Evolutionary conservation across 2,888 invertebrate genomes (phyloP).

Genomic region (Oscheius sp.): DNA sequence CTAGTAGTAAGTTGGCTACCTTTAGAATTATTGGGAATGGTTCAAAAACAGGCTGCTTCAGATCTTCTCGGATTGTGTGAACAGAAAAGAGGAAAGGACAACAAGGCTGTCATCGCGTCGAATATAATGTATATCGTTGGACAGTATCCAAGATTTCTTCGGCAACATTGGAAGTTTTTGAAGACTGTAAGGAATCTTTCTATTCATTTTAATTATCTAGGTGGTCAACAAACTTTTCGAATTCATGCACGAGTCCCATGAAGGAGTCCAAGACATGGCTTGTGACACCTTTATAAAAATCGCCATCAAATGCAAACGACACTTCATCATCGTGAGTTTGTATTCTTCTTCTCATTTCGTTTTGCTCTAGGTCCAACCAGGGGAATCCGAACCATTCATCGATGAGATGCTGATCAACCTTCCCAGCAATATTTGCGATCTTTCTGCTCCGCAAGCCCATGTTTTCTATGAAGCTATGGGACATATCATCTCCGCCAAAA

Average conservation of each 20-base stretch:
- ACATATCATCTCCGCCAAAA: slow-evolving; percentile 95
- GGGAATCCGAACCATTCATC: slow-evolving; percentile 95
- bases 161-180: slow-evolving; percentile 99
- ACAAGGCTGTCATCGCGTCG: slow-evolving; percentile 98
- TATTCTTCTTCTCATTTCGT: background rate
- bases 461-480: slow-evolving; percentile 99
- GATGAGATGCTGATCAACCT: slow-evolving; percentile 96
- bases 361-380: slow-evolving; percentile 81
- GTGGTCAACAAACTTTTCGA: slow-evolving; percentile 98
- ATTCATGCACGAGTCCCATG: slow-evolving; percentile 99
- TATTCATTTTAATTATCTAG: slow-evolving; percentile 32
- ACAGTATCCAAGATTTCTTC: slow-evolving; percentile 94
- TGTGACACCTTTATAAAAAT: slow-evolving; percentile 99
- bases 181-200: slow-evolving; percentile 83
- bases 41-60: slow-evolving; percentile 50
- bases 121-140: slow-evolving; percentile 99
- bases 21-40: slow-evolving; percentile 8
- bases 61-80: slow-evolving; percentile 95
- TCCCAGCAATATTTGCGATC: slow-evolving; percentile 96
- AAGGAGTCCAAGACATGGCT: slow-evolving; percentile 97
- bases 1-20: slow-evolving; percentile 20
- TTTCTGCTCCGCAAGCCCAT: slow-evolving; percentile 95
- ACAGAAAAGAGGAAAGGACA: slow-evolving; percentile 98
- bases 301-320: slow-evolving; percentile 94
- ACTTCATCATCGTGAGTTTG: slow-evolving; percentile 82